phyloP scores from a whole-genome alignment of 2,113 vertebrate genomes.

The Psephotus haematonotus region DNA sequence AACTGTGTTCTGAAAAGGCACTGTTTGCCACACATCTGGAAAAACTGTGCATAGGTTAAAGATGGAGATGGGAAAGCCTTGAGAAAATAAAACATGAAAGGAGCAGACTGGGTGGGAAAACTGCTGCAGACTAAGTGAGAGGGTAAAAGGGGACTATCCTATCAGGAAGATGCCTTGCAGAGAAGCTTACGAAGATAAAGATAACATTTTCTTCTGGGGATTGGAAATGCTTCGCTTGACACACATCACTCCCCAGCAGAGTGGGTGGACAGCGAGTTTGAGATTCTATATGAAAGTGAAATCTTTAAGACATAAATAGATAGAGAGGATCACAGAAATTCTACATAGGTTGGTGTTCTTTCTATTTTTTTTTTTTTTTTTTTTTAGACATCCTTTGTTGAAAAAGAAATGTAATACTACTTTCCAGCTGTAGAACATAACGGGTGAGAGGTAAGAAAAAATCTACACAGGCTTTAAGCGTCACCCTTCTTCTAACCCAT shows the following conservation, averaged over 20 bases:
- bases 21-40: conserved; percentile 72
- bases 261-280: conserved; percentile 56
- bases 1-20: conserved; percentile 57
- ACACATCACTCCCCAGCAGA: conserved; percentile 53
- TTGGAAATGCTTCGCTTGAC: neutral
- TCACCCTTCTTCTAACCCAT: neutral
- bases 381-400: neutral
- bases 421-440: neutral
- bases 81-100: conserved; percentile 69
- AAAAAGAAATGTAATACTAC: neutral
- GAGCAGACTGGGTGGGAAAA: conserved; percentile 44
- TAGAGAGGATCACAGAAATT: neutral
- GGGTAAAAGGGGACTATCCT: neutral
- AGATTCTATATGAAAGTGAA: conserved; percentile 42
- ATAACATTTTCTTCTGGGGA: conserved; percentile 32
- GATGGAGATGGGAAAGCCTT: neutral
- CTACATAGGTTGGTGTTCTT: neutral
- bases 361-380: accelerated
- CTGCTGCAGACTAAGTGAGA: neutral
- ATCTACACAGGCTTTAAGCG: neutral
- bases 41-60: conserved; percentile 65
- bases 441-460: neutral
- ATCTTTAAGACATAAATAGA: conserved; percentile 45
- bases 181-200: conserved; percentile 49
- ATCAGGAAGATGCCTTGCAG: neutral